Conservation (phyloP, 92 coral and sea anemone genomes). For the Epizoanthus scotinus region DNA sequence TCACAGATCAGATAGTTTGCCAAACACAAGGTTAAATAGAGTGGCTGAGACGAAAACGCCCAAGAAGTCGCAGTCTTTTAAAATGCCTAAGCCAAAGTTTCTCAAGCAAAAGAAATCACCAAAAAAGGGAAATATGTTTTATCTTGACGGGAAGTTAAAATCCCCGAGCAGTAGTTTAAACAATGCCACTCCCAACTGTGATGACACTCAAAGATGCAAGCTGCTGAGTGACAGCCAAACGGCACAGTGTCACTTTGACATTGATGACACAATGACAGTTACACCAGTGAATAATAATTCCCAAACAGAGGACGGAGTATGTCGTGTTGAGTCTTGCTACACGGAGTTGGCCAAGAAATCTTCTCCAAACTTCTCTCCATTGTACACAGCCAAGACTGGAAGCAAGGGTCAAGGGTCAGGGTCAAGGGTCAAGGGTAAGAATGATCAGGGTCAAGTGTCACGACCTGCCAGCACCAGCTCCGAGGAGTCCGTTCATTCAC, state of each 20-base stretch:
- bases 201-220: too few species aligned
- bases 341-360: not conserved
- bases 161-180: not conserved
- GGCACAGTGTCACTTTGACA: not conserved
- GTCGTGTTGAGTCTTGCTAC: not conserved
- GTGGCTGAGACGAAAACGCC: not conserved
- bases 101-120: not conserved
- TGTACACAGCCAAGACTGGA: not conserved
- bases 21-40: not conserved
- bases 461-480: slow-evolving; percentile 14
- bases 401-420: not conserved
- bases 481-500: slow-evolving; percentile 17
- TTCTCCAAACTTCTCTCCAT: not conserved
- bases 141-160: not conserved
- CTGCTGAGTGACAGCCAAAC: too few species aligned
- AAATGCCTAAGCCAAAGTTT: slow-evolving; percentile 9
- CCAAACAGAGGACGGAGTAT: not conserved
- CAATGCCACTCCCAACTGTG: not conserved
- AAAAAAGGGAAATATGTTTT: not conserved
- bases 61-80: slow-evolving; percentile 24
- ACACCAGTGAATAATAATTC: not conserved
- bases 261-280: not conserved
- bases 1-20: slow-evolving; percentile 13
- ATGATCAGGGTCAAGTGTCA: not conserved
- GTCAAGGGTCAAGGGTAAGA: not conserved